phyloP scores from a whole-genome alignment of 2,888 invertebrate species.

The Choristoneura rosaceana region DNA sequence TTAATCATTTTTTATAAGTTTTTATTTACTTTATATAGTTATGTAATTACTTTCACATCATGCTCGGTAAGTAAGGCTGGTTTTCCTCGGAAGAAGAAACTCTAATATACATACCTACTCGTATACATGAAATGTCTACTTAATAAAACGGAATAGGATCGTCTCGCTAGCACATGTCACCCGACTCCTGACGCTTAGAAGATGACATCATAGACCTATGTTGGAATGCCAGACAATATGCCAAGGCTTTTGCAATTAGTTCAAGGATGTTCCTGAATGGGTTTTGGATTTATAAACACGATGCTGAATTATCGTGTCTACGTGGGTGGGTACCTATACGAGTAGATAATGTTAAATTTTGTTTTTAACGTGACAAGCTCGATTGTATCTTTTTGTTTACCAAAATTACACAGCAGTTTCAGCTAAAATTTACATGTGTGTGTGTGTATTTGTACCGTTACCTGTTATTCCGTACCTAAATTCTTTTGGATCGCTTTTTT shows the following conservation, averaged over 20 bases:
- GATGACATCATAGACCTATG: slow-evolving; percentile 34
- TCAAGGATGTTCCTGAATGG: slow-evolving; percentile 41
- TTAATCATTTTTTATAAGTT: too few relatives aligned
- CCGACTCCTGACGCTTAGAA: slow-evolving; percentile 11
- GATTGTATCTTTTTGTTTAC: neutral
- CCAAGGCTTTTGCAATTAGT: slow-evolving; percentile 41
- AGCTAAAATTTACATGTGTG: too few relatives aligned
- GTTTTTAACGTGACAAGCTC: neutral
- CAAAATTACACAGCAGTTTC: neutral
- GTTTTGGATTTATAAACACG: slow-evolving; percentile 24
- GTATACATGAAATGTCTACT: too few relatives aligned
- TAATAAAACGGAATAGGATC: neutral
- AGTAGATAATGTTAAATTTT: neutral
- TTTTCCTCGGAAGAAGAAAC: neutral
- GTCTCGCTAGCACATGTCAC: slow-evolving; percentile 23
- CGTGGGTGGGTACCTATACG: neutral
- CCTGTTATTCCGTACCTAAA: too few relatives aligned
- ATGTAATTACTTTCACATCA: too few relatives aligned
- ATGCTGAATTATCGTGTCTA: neutral
- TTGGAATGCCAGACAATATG: slow-evolving; percentile 12
- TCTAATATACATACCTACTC: too few relatives aligned
- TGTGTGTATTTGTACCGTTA: too few relatives aligned
- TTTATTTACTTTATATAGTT: too few relatives aligned
- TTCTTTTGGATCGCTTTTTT: too few relatives aligned
- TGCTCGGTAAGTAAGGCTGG: neutral